Evolutionary conservation across 2,797 vertebrate genomes (phyloP).

Genomic region (Gymnocypris eckloni): DNA sequence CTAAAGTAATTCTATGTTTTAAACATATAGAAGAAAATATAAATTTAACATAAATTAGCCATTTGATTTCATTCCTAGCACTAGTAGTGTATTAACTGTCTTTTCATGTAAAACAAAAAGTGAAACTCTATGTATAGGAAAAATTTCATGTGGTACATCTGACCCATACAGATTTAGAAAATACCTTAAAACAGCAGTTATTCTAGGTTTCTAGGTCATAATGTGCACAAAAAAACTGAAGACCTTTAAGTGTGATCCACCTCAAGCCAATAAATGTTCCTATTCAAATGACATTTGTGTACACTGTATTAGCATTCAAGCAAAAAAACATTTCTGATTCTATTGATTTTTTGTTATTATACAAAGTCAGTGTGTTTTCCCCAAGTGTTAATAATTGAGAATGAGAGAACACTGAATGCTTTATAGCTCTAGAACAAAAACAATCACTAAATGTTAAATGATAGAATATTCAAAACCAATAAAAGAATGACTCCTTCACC

Average conservation of each 20-base stretch:
- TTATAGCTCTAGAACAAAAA: background rate
- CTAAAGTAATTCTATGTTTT: background rate
- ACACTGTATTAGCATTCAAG: background rate
- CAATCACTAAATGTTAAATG: background rate
- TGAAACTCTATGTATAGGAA: slow-evolving; percentile 16
- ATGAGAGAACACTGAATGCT: background rate
- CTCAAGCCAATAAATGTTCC: background rate
- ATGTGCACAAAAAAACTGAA: slow-evolving; percentile 7
- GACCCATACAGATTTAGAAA: slow-evolving; percentile 42
- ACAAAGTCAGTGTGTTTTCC: background rate
- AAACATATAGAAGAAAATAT: background rate
- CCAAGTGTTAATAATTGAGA: background rate
- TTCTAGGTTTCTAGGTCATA: slow-evolving; percentile 54
- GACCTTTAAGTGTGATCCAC: background rate
- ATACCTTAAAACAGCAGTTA: slow-evolving; percentile 32
- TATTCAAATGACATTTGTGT: background rate
- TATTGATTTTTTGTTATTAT: background rate
- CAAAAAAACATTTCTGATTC: slow-evolving; percentile 36
- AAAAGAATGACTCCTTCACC: slow-evolving; percentile 62
- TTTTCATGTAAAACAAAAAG: background rate
- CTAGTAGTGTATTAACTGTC: background rate
- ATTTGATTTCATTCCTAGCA: background rate
- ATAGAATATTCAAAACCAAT: slow-evolving; percentile 61
- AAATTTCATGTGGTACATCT: slow-evolving; percentile 7
- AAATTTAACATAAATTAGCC: background rate